Conservation (phyloP, 2,888 invertebrate genomes). For the Orgyia antiqua region DNA sequence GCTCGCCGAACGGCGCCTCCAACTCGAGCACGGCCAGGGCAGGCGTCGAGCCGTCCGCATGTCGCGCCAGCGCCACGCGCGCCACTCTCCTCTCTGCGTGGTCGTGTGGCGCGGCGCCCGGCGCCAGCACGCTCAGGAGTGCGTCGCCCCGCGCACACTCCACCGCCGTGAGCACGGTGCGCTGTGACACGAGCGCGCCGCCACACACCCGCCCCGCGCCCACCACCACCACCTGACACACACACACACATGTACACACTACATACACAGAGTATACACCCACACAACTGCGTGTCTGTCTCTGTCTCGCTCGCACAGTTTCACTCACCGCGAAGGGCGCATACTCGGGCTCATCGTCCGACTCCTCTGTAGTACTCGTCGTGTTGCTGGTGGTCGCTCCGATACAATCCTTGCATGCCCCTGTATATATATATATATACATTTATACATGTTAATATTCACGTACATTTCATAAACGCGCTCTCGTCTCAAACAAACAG, state of each 20-base stretch:
- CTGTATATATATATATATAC: too few relatives aligned
- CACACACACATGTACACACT: neutral
- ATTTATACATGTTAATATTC: too few relatives aligned
- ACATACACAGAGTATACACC: too few relatives aligned
- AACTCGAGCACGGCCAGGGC: constrained; percentile 49
- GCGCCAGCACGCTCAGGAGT: constrained; percentile 33
- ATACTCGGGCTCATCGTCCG: constrained; percentile 37
- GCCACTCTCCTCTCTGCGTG: constrained; percentile 22
- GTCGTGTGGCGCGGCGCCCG: constrained; percentile 15
- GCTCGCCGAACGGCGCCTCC: constrained; percentile 41
- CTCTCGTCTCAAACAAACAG: too few relatives aligned
- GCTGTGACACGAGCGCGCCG: constrained; percentile 35
- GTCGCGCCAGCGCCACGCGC: constrained; percentile 20
- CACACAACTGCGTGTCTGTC: neutral
- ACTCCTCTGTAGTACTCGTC: constrained; percentile 5
- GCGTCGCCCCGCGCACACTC: constrained; percentile 31
- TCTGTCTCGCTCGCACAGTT: too few relatives aligned
- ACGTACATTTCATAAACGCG: too few relatives aligned
- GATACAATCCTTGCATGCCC: too few relatives aligned
- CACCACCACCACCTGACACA: constrained; percentile 39
- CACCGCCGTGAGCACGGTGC: constrained; percentile 44
- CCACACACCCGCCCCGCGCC: constrained; percentile 32
- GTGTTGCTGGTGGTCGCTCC: neutral
- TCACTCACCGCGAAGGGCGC: constrained; percentile 49
- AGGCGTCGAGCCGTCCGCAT: too few relatives aligned